Evolutionary conservation across 2,113 vertebrate species (phyloP).

Genomic region (Siniperca chuatsi): DNA sequence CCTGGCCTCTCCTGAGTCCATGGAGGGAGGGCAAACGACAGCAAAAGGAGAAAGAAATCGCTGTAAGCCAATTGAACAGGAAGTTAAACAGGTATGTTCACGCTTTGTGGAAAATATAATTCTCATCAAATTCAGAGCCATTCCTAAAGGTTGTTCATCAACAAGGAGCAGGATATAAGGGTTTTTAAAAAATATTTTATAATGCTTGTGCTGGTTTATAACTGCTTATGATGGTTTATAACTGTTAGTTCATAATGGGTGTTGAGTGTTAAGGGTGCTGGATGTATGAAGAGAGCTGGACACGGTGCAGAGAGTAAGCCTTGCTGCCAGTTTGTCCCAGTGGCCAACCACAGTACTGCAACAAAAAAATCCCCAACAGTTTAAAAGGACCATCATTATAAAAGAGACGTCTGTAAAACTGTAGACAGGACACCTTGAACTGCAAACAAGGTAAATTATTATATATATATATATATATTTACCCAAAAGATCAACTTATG

Average conservation of each 20-base stretch:
- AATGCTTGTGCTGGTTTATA: background rate
- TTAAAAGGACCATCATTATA: background rate
- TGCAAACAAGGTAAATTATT: too few relatives aligned
- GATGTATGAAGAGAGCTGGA: background rate
- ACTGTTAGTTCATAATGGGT: too few relatives aligned
- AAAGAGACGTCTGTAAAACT: background rate
- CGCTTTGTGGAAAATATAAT: background rate
- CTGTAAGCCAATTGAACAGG: conserved; percentile 1
- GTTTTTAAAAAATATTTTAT: background rate
- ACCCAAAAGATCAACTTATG: background rate
- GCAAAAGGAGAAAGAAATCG: background rate
- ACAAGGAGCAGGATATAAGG: background rate
- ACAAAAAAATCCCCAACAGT: background rate
- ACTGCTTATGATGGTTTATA: too few relatives aligned
- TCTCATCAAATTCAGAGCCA: background rate
- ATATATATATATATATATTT: too few relatives aligned
- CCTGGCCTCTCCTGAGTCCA: conserved; percentile 34
- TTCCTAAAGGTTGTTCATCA: conserved; percentile 5
- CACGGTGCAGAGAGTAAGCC: background rate
- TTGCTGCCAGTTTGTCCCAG: background rate
- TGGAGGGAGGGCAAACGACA: background rate
- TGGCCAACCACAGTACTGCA: background rate
- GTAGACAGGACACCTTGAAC: too few relatives aligned
- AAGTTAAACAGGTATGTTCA: conserved; percentile 1
- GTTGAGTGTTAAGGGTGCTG: background rate